These are phyloP conservation scores for Heliconius charithonia DNA, from an alignment of 2,888 invertebrate genomes.

Conservation along the genomic window DNA sequence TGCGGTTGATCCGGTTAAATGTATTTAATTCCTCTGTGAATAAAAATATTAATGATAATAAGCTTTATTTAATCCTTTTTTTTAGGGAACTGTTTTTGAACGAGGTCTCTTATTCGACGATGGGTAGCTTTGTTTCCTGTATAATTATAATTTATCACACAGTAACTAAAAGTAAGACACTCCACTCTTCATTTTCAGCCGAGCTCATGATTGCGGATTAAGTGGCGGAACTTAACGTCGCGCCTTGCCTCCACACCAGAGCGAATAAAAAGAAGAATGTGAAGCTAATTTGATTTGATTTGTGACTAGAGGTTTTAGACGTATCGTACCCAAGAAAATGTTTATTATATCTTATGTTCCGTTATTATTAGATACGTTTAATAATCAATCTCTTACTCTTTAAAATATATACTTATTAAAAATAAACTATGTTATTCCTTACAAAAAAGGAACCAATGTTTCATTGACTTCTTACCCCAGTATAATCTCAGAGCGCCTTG, in stretches of 20 bases:
- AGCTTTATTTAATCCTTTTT: background rate
- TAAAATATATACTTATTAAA: background rate
- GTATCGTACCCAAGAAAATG: background rate
- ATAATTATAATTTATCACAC: background rate
- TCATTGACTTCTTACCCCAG: conserved; percentile 85
- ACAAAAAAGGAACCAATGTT: background rate
- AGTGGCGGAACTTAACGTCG: no score
- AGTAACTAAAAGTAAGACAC: no score
- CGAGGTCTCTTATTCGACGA: background rate
- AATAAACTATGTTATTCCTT: background rate
- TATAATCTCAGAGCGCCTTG: conserved; percentile 90
- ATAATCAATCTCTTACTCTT: background rate
- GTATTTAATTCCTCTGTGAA: conserved; percentile 89
- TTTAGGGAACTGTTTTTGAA: background rate
- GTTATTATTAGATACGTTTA: background rate
- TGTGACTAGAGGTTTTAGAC: background rate
- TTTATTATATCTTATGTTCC: background rate
- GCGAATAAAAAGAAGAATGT: no score
- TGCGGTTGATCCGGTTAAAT: conserved; percentile 91
- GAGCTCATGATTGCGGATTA: no score
- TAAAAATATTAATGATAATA: conserved; percentile 18
- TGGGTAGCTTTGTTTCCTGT: background rate
- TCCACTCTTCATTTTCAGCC: no score
- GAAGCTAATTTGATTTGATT: background rate
- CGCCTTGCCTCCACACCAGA: no score